A percentile compares a stretch with the other conserved stretches of the same genome.
Evolutionary conservation across 2,888 invertebrate genomes (phyloP).

Genomic region (Isoperla grammatica): DNA sequence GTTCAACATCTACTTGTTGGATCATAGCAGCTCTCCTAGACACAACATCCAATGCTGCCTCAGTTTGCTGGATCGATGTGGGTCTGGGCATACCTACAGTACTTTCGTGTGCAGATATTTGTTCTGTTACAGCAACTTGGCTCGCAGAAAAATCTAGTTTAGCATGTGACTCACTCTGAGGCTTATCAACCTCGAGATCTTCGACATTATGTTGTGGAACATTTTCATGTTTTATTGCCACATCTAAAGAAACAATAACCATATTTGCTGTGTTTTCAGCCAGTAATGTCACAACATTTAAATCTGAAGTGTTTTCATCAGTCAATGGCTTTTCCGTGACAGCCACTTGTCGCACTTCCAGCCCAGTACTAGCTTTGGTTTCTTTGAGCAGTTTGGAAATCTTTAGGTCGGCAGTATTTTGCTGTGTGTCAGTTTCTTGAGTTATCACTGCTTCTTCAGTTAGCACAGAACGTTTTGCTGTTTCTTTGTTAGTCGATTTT

Average conservation of each 20-base stretch:
- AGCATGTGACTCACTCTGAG: slow-evolving; percentile 4
- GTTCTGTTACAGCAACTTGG: slow-evolving; percentile 23
- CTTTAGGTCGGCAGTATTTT: slow-evolving; percentile 5
- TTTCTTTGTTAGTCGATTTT: slow-evolving; percentile 1
- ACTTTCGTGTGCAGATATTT: slow-evolving; percentile 20
- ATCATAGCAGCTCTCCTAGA: slow-evolving; percentile 20
- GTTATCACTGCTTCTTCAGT: slow-evolving; percentile 13
- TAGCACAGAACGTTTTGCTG: slow-evolving; percentile 8
- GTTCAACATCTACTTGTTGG: slow-evolving; percentile 13
- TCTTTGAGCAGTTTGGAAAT: slow-evolving; percentile 2
- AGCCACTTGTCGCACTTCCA: slow-evolving; percentile 18
- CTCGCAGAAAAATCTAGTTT: slow-evolving; percentile 18
- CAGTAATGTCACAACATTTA: slow-evolving; percentile 1
- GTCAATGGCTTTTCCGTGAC: slow-evolving; percentile 17
- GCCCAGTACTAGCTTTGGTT: slow-evolving; percentile 14
- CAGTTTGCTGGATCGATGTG: slow-evolving; percentile 5
- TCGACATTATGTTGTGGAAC: slow-evolving; percentile 15
- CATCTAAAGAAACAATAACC: slow-evolving; percentile 12
- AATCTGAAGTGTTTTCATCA: slow-evolving; percentile 13
- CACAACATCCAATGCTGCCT: slow-evolving; percentile 21
- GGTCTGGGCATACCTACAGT: slow-evolving; percentile 11
- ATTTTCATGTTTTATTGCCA: slow-evolving; percentile 19
- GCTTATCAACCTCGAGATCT: slow-evolving; percentile 9
- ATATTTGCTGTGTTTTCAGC: neutral
- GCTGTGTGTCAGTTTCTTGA: slow-evolving; percentile 9